phyloP scores from a whole-genome alignment of 2,888 invertebrate species.

The Nebria brevicollis region DNA sequence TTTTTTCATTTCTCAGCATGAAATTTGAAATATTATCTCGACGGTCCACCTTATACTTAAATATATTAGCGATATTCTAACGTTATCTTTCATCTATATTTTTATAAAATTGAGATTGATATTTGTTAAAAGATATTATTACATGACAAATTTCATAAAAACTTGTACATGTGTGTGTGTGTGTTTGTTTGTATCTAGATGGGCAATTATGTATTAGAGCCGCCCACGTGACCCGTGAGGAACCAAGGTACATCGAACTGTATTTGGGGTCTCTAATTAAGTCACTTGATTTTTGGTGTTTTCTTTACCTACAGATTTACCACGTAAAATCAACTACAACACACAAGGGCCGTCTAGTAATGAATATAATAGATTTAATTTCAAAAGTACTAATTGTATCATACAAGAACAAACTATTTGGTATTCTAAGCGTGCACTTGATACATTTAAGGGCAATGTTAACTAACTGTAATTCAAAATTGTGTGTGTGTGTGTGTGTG shows the following conservation, averaged over 20 bases:
- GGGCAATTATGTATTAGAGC: neutral
- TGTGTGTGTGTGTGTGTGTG: too few relatives aligned
- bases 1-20: too few relatives aligned
- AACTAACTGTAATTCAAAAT: too few relatives aligned
- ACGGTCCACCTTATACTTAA: too few relatives aligned
- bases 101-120: neutral
- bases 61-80: neutral
- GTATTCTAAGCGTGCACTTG: neutral
- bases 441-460: too few relatives aligned
- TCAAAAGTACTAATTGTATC: slow-evolving; percentile 38
- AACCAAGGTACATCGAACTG: neutral
- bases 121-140: neutral
- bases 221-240: slow-evolving; percentile 18
- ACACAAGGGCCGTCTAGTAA: slow-evolving; percentile 26
- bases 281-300: slow-evolving; percentile 41
- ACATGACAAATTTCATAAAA: too few relatives aligned
- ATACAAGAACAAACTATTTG: neutral
- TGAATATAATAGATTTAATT: slow-evolving; percentile 41
- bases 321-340: neutral
- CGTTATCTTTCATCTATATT: neutral
- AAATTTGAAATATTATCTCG: too few relatives aligned
- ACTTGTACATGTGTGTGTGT: neutral
- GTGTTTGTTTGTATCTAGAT: neutral
- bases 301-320: slow-evolving; percentile 31
- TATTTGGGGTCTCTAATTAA: slow-evolving; percentile 30